Conservation (phyloP, 2,113 vertebrate species). For the Ochotona curzoniae region DNA sequence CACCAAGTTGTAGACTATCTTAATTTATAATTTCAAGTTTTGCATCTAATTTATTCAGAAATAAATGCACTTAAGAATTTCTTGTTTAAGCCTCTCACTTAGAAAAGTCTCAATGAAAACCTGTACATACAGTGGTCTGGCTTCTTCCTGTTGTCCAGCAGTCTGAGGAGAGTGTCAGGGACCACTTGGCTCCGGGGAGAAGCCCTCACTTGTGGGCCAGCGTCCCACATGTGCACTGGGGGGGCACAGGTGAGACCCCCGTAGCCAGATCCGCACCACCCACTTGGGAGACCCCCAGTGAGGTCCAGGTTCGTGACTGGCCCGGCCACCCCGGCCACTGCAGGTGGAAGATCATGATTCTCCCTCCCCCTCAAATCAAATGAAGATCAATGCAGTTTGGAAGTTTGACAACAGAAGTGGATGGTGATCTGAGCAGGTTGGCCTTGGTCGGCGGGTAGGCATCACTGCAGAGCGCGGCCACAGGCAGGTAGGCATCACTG, state of each 20-base stretch:
- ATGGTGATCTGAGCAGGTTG: constrained; percentile 30
- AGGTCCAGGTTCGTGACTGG: no score
- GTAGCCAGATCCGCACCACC: no score
- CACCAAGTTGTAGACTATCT: neutral
- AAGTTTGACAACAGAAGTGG: neutral
- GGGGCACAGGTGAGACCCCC: no score
- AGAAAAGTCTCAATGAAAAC: constrained; percentile 42
- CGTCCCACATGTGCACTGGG: no score
- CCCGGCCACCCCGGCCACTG: no score
- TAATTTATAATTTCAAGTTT: constrained; percentile 53
- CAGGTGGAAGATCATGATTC: no score
- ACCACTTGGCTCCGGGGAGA: no score
- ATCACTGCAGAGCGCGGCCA: neutral
- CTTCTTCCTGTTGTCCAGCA: constrained; percentile 62
- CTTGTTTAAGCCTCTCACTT: constrained; percentile 59
- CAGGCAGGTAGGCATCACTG: no score
- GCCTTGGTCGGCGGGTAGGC: neutral
- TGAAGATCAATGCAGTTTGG: no score
- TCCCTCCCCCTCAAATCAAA: no score
- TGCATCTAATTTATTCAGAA: constrained; percentile 55
- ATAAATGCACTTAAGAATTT: neutral
- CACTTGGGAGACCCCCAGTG: no score
- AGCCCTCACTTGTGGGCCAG: no score
- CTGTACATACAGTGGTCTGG: neutral
- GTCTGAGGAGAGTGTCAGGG: constrained; percentile 30